A percentile compares a stretch with the other conserved stretches of the same genome.
phyloP scores from a whole-genome alignment of 37 sponge, comb jelly and placozoan species.

The Aphrocallistes beatrix region DNA sequence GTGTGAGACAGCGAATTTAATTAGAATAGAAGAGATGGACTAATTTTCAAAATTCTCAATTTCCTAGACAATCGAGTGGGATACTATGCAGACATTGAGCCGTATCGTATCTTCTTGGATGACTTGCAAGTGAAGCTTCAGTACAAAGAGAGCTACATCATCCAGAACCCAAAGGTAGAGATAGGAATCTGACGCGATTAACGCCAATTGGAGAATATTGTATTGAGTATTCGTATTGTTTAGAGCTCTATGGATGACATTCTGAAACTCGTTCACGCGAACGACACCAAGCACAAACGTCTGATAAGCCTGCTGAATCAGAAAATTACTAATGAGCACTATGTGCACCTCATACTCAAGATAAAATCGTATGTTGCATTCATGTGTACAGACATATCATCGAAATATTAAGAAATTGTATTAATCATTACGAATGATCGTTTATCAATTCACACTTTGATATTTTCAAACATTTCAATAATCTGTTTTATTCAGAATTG shows the following conservation, averaged over 20 bases:
- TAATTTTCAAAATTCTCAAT: too few species aligned
- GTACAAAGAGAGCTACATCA: neutral
- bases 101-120: neutral
- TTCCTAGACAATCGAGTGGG: slow-evolving; percentile 3
- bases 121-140: slow-evolving; percentile 1
- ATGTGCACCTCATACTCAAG: neutral
- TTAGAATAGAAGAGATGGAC: too few species aligned
- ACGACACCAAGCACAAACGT: neutral
- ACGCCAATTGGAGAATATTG: neutral
- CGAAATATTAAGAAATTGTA: too few species aligned
- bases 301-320: neutral
- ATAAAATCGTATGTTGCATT: neutral
- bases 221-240: neutral
- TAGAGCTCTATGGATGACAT: slow-evolving; percentile 4
- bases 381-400: too few species aligned
- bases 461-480: too few species aligned
- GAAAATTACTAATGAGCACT: neutral
- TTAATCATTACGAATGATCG: too few species aligned
- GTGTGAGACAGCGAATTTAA: too few species aligned
- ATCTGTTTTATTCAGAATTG: neutral
- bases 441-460: too few species aligned
- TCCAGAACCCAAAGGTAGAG: neutral
- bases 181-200: neutral
- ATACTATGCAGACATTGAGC: neutral
- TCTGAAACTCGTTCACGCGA: neutral